Evolutionary conservation across 2,888 invertebrate genomes (phyloP), one percentile per base, ranked within the genome.

Genomic region (Panzeria rudis): DNA sequence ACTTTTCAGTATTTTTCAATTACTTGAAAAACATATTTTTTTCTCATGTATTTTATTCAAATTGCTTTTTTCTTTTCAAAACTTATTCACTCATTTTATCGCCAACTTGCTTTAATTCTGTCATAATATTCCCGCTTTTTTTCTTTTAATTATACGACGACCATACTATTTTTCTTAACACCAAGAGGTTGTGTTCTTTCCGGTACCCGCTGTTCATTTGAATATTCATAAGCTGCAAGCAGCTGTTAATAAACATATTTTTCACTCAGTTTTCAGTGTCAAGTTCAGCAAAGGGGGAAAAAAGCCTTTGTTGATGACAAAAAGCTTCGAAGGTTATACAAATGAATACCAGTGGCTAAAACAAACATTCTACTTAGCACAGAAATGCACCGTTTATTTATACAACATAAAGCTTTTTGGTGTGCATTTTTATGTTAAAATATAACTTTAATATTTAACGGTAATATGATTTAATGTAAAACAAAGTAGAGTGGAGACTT

Each of bases 151-250:
- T 29, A 25, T n/a, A 17, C 50, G 3, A 3, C 50, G 3, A 1
- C 11, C 20, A n/a, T 17, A 47, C 7, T 47, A 47, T n/a, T 54
- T 56, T 29, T 20, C 17, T 44, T 20, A 44, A 52, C 41, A 29
- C 77, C 50, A 29, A 59, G 73, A 73, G 73, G 85, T 75, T 83
- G 87, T 88, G 89, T 90, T 89, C 89, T 88, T 88, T 86, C 86
- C 88, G 87, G 85, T 86, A 87, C 87, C 86, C 88, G 90, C 73
- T 88, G 90, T 90, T 86, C 88, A 91, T 90, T 90, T 75, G 90
- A 90, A 90, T 91, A 90, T 87, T 87, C 78, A 73, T 73, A 79
- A 69, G 61, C 9, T 68, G 25, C n/a, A 54, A 87, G 86, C 89
- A 89, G 90, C 90, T 89, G 90, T 88, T 77, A 75, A 64, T 90